Percentiles rank a stretch among this genome's conserved stretches.
Conservation (phyloP, 2,797 vertebrate species). For the Platalea minor region DNA sequence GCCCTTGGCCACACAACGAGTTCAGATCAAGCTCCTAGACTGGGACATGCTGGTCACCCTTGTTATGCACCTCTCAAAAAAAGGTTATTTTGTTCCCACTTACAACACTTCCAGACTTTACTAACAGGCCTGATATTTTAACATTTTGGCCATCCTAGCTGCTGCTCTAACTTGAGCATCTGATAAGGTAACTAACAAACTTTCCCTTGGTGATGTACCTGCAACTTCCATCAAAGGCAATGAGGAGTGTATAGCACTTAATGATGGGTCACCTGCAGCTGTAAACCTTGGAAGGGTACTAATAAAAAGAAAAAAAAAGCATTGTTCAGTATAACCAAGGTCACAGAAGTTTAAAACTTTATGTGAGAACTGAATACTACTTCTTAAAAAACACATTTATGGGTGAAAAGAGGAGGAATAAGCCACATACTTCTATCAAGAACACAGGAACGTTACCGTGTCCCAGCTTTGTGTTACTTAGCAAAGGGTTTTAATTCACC, state of each 20-base stretch:
- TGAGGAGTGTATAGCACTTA: background rate
- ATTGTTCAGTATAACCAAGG: background rate
- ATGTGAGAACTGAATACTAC: background rate
- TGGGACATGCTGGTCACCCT: background rate
- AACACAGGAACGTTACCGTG: accelerated
- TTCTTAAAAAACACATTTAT: background rate
- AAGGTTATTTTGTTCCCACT: background rate
- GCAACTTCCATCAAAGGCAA: background rate
- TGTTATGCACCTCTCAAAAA: background rate
- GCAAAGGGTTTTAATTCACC: background rate
- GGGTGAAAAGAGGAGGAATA: background rate
- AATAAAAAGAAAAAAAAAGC: background rate
- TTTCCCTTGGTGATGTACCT: background rate
- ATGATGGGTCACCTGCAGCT: background rate
- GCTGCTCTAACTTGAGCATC: background rate
- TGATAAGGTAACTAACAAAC: background rate
- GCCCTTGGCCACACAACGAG: background rate
- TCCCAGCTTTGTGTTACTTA: background rate
- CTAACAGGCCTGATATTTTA: background rate
- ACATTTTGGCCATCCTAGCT: background rate
- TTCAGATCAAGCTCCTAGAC: background rate
- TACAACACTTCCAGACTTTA: background rate
- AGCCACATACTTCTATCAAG: background rate
- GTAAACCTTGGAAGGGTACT: background rate
- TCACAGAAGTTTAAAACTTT: background rate